A percentile compares a stretch with the other conserved stretches of the same genome.
Evolutionary conservation across 2,888 invertebrate genomes (phyloP).

Genomic region (Pyrrhosoma nymphula): DNA sequence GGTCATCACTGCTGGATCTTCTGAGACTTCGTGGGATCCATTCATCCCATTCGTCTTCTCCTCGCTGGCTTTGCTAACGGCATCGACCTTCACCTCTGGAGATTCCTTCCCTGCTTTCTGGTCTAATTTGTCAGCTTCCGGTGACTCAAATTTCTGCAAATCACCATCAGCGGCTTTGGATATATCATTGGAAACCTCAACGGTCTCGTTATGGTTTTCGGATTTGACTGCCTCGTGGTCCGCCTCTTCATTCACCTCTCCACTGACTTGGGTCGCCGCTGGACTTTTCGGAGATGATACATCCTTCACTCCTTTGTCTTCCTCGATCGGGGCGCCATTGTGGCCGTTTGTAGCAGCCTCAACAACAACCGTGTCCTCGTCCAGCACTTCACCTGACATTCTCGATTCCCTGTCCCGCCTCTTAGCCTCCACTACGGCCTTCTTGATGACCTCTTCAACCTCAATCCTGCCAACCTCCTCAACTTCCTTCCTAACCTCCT

Average conservation of each 20-base stretch:
- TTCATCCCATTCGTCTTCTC: neutral
- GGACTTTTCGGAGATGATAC: neutral
- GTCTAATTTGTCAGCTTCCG: neutral
- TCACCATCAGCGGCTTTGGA: neutral
- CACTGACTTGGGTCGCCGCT: neutral
- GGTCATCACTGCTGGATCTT: neutral
- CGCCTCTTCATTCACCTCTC: neutral
- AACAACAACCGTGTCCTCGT: neutral
- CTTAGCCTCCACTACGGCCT: constrained; percentile 28
- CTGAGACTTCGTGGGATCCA: neutral
- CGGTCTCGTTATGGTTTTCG: neutral
- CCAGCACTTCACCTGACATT: neutral
- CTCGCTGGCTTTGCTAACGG: neutral
- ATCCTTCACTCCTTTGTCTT: neutral
- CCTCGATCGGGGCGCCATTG: neutral
- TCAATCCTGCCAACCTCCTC: constrained; percentile 14
- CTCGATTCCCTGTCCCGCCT: constrained; percentile 27
- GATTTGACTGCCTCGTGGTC: neutral
- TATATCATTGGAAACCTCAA: neutral
- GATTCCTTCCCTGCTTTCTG: neutral
- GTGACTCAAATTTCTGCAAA: neutral
- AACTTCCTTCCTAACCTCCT: constrained; percentile 35
- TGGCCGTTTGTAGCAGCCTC: neutral
- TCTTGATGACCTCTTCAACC: constrained; percentile 8
- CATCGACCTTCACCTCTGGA: neutral